Base-by-base conservation (phyloP, 2,113 vertebrate genomes). In the Isichthys henryi region DNA sequence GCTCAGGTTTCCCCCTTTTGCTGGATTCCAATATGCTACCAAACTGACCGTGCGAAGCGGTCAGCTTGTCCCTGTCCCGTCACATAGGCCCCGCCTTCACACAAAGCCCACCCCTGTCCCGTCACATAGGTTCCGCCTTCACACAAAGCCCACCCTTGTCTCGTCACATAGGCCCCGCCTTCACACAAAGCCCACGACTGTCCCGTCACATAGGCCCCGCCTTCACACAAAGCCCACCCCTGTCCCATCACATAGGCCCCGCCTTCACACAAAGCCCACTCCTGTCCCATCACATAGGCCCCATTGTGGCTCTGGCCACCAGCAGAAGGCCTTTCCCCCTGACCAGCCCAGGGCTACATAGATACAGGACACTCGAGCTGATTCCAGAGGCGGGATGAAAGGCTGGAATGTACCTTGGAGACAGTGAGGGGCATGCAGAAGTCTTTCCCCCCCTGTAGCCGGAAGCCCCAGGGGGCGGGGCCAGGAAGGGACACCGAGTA, bases 391-490 rank as follows among this genome's bases (percentile, higher is more conserved):
- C 1, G 74, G 35, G 1, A 43, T n/a, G 15, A 39, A 39, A 77
- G 10, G 4, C 35, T 43, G 74, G 8, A 39, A 92, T 90, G 90
- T 39, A 93, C 91, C 89, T 7, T 92, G 86, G 91, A 99, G 94
- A 99, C 97, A 31, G 98, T 98, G 92, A 99, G 96, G 88, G 98
- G 98, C 95, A 98, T 95, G 93, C 97, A 98, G 95, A 99, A 99
- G 95, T 99, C 98, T 94, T 99, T 99, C 89, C 98, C 98, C 49
- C 98, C 98, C 94, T 99, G 98, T 92, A 99, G 97, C 88, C 98
- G 97, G 95, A 99, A 99, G 89, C 98, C 98, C 98, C 98, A 99
- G 53, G 98, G 98, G 92, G 97, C 97, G 0, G 98, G 97, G 91
- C 98, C 97, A 8, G 94, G 95, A 95, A 99, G 94, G 88, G 97